Evolutionary conservation across 2,888 invertebrate species (phyloP).

Genomic region (Dimorphilus gyrociliatus): DNA sequence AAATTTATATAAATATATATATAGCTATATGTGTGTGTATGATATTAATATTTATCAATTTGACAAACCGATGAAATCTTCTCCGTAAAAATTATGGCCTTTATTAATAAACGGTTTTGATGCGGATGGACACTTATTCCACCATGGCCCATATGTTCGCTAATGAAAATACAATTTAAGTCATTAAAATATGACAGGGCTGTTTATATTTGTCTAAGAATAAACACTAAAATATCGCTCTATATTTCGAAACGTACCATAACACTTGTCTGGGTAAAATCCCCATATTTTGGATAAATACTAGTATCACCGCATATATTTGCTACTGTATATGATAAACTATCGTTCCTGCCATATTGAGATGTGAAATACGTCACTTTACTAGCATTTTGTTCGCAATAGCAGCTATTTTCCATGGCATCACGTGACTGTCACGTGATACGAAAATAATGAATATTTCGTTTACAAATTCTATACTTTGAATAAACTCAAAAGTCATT

Average conservation of each 20-base stretch:
- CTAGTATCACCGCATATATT: conserved; percentile 61
- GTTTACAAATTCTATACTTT: too few species aligned
- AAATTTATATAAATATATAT: too few species aligned
- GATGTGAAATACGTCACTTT: conserved; percentile 68
- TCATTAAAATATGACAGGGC: too few species aligned
- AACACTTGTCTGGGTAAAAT: conserved; percentile 74
- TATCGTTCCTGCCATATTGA: conserved; percentile 70
- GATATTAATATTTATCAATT: too few species aligned
- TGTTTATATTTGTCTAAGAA: too few species aligned
- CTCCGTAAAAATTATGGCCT: conserved; percentile 19
- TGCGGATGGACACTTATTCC: conserved; percentile 23
- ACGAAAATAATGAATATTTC: too few species aligned
- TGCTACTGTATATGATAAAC: conserved; percentile 69
- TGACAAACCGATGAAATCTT: conserved; percentile 31
- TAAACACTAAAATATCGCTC: too few species aligned
- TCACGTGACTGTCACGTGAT: too few species aligned
- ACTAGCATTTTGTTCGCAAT: conserved; percentile 47
- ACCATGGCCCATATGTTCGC: conserved; percentile 35
- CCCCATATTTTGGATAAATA: conserved; percentile 74
- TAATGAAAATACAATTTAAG: too few species aligned
- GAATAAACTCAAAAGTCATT: too few species aligned
- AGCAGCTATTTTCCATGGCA: too few species aligned
- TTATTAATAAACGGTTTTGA: conserved; percentile 15
- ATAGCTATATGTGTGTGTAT: too few species aligned
- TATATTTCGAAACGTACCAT: conserved; percentile 59